These are phyloP conservation scores for Euzophera pinguis DNA, from an alignment of 2,888 invertebrate species.

Conservation along the genomic window DNA sequence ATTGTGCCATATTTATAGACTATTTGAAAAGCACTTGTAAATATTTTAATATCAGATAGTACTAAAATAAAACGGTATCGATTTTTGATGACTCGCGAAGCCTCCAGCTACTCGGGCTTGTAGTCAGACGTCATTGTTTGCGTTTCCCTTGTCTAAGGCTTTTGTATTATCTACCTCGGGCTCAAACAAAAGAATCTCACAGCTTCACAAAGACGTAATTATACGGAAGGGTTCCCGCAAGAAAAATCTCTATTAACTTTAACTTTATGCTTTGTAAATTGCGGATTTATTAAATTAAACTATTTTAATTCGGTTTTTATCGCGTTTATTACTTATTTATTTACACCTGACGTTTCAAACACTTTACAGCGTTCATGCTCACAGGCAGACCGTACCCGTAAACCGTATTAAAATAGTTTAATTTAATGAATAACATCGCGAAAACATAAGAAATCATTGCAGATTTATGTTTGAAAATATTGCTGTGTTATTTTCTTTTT, in stretches of 20 bases:
- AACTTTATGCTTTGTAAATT: conserved; percentile 23
- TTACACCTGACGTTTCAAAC: no score
- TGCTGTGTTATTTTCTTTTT: no score
- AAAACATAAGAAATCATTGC: no score
- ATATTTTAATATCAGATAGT: not conserved
- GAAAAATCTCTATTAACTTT: conserved; percentile 53
- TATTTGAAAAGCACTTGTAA: not conserved
- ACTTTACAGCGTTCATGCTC: no score
- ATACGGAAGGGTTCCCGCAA: conserved; percentile 50
- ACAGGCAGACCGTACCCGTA: no score
- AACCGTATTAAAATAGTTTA: no score
- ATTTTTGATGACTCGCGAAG: conserved; percentile 50
- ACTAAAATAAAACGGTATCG: conserved; percentile 28
- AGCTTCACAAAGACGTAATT: conserved; percentile 69
- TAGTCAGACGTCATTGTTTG: conserved; percentile 72
- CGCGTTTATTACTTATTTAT: no score
- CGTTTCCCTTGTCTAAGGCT: conserved; percentile 50
- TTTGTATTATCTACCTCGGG: conserved; percentile 55
- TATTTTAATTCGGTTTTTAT: no score
- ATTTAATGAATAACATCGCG: no score
- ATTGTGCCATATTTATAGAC: no score
- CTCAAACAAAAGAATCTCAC: conserved; percentile 62
- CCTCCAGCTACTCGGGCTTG: conserved; percentile 41
- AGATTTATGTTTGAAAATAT: no score
- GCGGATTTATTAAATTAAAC: no score